Base-by-base conservation (phyloP, 2,113 vertebrate genomes). In the Talpa occidentalis region DNA sequence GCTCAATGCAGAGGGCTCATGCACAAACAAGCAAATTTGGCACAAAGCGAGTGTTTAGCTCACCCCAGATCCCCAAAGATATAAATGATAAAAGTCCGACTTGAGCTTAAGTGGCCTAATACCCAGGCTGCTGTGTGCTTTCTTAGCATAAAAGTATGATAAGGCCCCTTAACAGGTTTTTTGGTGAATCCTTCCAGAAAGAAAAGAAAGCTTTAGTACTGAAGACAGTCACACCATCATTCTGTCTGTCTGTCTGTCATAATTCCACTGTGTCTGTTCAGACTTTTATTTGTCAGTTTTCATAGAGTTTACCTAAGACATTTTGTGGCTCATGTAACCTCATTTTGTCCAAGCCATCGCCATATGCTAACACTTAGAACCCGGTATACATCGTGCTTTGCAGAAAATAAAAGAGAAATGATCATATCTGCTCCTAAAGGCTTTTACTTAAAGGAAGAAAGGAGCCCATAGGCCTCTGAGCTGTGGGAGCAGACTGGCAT, bases 401-500 rank as follows among this genome's bases (percentile, higher is more conserved):
- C 2, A 80, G 73, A 44, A 56, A 80, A 49, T 32, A 37, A 60
- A 70, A 86, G 30, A 44, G 70, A 84, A 89, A 77, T 10, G 26
- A 72, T 60, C 32, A 5, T 78, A 44, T 85, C 93, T 52, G 78
- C 89, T n/a, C 37, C 40, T 24, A 37, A 28, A 16, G 32, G 78
- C 64, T 95, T 92, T 91, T 85, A 59, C 79, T 54, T 81, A 44
- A 52, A 95, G 44, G 77, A 79, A 94, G 86, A 81, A 44, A 80
- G 78, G 11, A 37, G 67, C 17, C 77, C 67, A 88, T 83, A 67
- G 59, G 10, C 32, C 40, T 59, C 5, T 1, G 47, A 66, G 67
- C 28, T 47, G 47, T 4, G 26, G 72, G 44, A 7, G 42, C 17
- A 47, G 4, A 47, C 85, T 94, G 91, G 72, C 73, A 56, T 44